phyloP scores from a whole-genome alignment of 2,888 invertebrate genomes.

The Rhingia rostrata region DNA sequence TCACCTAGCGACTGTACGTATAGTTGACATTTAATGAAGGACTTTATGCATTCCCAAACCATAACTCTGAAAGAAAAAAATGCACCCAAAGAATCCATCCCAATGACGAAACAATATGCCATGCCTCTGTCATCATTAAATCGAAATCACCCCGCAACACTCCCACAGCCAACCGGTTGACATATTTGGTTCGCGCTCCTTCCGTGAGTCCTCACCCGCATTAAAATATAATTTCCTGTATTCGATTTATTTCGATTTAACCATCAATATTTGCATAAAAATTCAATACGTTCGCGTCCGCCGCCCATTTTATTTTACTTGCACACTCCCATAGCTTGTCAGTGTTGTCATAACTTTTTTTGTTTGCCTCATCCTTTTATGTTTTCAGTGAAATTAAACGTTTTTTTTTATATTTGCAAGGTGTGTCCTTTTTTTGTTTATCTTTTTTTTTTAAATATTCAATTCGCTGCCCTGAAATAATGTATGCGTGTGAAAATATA shows the following conservation, averaged over 20 bases:
- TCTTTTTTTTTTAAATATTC: constrained; percentile 43
- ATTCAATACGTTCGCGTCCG: constrained; percentile 37
- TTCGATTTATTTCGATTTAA: constrained; percentile 72
- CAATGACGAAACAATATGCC: no score
- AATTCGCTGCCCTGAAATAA: constrained; percentile 24
- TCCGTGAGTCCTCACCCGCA: constrained; percentile 26
- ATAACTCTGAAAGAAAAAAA: no score
- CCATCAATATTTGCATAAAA: constrained; percentile 71
- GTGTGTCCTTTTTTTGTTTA: constrained; percentile 33
- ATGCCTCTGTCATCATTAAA: no score
- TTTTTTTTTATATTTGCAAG: constrained; percentile 4
- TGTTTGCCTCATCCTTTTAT: background rate
- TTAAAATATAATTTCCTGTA: constrained; percentile 64
- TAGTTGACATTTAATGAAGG: background rate
- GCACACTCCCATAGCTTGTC: background rate
- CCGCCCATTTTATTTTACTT: background rate
- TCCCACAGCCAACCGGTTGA: background rate
- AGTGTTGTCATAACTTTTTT: constrained; percentile 14
- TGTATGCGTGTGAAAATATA: constrained; percentile 23
- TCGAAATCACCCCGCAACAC: no score
- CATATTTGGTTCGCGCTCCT: constrained; percentile 7
- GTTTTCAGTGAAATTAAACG: constrained; percentile 19
- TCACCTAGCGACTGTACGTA: no score
- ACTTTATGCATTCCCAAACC: background rate
- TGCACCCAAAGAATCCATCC: no score